Base-by-base conservation (phyloP, 2,113 vertebrate genomes). In the Percina caprodes region DNA sequence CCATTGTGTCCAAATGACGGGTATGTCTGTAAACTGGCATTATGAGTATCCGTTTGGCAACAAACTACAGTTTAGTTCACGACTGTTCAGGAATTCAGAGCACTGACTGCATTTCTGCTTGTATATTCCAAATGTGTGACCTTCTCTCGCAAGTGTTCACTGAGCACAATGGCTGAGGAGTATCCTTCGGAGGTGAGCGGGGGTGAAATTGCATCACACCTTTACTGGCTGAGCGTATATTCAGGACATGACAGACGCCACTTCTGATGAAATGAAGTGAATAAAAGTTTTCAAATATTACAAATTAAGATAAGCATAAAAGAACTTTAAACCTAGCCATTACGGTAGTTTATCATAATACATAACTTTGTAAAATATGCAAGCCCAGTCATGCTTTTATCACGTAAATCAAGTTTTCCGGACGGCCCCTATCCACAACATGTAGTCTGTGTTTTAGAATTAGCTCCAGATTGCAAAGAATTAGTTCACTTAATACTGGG, bases 1-100 rank as follows among this genome's bases (percentile, higher is more conserved):
- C 48, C 24, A 66, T 82, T 84, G 49, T 48, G 69, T 86, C 66
- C 66, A 82, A 70, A 63, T 39, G 67, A n/a, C n/a, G n/a, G n/a
- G n/a, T n/a, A n/a, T 39, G 67, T 49, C 48, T 74, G 11, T 33
- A 65, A 74, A 59, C 42, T 59, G 15, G 23, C 33, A 74, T 67
- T 18, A 23, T 12, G 26, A 63, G 35, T 46, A 58, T 35, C 46
- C 5, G 35, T 77, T 68, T 62, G 67, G 72, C 65, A 76, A 49
- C 65, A 52, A 66, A 23, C 39, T 49, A 52, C 6, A 52, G 69
- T 55, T 15, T 5, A 62, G 56, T 35, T 11, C 39, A 39, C 8
- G 8, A 67, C 24, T 67, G 69, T 62, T 81, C 16, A 21, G 52
- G 55, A 55, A 80, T 82, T 82, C 60, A 55, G 14, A 72, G 39